Evolutionary conservation across 2,113 vertebrate species (phyloP).

Genomic region (Rhodinocichla rosea): DNA sequence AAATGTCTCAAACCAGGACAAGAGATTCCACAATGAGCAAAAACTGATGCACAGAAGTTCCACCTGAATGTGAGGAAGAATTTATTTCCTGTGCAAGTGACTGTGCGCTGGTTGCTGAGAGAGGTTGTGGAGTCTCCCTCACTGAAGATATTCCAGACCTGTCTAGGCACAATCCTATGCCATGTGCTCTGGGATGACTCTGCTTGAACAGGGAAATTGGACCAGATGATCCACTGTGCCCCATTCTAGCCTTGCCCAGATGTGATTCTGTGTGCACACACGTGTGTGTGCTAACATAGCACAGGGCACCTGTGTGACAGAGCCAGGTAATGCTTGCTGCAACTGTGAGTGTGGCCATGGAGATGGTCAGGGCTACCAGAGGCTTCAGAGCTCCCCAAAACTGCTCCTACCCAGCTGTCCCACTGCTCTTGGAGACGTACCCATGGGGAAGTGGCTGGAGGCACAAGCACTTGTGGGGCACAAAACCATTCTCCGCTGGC

Average conservation of each 20-base stretch:
- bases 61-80: background rate
- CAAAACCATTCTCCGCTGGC: background rate
- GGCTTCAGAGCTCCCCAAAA: background rate
- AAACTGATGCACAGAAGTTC: background rate
- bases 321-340: background rate
- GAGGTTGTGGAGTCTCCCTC: background rate
- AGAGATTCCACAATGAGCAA: background rate
- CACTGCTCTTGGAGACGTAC: fast-evolving
- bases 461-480: background rate
- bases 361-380: no score
- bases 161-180: background rate
- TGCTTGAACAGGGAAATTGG: background rate
- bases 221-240: background rate
- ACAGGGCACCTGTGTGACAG: fast-evolving
- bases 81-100: background rate
- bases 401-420: background rate
- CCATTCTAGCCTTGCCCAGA: background rate
- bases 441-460: background rate
- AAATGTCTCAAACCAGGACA: fast-evolving
- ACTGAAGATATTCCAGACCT: background rate
- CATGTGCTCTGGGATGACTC: background rate
- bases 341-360: no score
- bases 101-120: background rate
- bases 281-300: fast-evolving
- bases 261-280: background rate